phyloP scores from a whole-genome alignment of 2,888 invertebrate genomes.

The Agapostemon virescens region DNA sequence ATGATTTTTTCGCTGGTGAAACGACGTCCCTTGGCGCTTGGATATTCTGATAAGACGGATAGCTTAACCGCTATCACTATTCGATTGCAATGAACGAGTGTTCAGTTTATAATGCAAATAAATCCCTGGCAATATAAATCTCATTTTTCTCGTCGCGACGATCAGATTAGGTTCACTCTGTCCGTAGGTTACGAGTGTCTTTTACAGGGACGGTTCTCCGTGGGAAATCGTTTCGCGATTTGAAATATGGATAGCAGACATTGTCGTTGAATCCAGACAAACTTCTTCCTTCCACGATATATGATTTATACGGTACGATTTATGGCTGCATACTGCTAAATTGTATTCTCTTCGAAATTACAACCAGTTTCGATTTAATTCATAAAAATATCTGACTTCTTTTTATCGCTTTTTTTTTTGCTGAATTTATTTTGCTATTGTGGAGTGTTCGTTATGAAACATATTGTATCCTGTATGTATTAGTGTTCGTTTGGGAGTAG shows the following conservation, averaged over 20 bases:
- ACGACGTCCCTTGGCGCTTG: background rate
- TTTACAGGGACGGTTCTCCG: background rate
- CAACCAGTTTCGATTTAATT: background rate
- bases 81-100: constrained; percentile 32
- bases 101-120: constrained; percentile 41
- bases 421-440: background rate
- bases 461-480: background rate
- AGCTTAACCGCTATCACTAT: constrained; percentile 28
- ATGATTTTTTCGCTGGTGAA: constrained; percentile 23
- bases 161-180: constrained; percentile 2
- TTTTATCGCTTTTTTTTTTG: background rate
- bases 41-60: constrained; percentile 42
- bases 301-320: background rate
- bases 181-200: background rate
- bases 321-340: background rate
- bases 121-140: constrained; percentile 26
- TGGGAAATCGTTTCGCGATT: background rate
- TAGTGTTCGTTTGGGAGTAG: too few species aligned
- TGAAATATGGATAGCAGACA: background rate
- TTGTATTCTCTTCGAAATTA: background rate
- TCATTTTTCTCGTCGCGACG: background rate
- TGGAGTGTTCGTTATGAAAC: background rate
- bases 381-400: background rate
- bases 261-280: background rate
- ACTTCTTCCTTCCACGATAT: background rate